Conservation (phyloP, 2,113 vertebrate species). For the Callocephalon fimbriatum region DNA sequence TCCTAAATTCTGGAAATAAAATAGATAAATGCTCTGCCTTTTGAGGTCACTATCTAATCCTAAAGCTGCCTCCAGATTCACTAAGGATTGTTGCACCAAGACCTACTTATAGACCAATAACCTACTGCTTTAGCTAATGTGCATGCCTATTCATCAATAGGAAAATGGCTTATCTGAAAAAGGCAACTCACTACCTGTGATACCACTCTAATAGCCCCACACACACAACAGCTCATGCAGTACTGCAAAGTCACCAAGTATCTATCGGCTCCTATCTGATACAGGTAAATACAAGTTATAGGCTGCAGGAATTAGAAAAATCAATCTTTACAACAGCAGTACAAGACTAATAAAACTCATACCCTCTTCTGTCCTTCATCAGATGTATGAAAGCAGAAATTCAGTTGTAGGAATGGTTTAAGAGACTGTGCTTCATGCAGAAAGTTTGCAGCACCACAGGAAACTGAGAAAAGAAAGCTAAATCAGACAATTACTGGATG, state of each 20-base stretch:
- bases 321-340: not conserved
- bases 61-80: not conserved
- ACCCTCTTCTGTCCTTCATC: not conserved
- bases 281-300: rapidly evolving
- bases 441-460: not conserved
- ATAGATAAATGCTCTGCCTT: not conserved
- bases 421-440: not conserved
- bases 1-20: not conserved
- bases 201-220: not conserved
- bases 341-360: not conserved
- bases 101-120: not conserved
- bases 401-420: not conserved
- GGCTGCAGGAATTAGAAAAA: not conserved
- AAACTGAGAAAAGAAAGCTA: not conserved
- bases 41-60: not conserved
- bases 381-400: not conserved
- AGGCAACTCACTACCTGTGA: not conserved
- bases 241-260: not conserved
- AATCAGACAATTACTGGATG: not conserved
- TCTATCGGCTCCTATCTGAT: not conserved
- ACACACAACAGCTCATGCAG: not conserved
- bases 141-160: not conserved
- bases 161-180: not conserved
- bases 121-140: not conserved
- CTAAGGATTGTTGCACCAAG: not conserved